Conservation (phyloP, 2,797 vertebrate species). For the Fratercula arctica region DNA sequence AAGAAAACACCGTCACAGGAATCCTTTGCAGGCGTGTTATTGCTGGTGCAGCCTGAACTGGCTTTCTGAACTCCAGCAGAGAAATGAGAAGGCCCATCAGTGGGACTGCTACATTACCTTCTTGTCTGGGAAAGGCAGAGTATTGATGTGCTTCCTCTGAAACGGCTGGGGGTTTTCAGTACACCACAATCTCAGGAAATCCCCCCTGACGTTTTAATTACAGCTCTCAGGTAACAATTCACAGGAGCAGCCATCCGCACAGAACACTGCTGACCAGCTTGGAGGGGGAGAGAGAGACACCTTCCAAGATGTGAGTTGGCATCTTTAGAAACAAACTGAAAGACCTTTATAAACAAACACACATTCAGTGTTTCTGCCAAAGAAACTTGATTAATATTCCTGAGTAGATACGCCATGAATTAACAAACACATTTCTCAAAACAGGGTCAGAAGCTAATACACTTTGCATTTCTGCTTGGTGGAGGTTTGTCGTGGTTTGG, state of each 20-base stretch:
- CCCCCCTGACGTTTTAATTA: background rate
- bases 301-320: background rate
- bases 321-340: background rate
- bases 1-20: fast-evolving
- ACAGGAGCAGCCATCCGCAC: background rate
- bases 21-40: background rate
- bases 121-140: background rate
- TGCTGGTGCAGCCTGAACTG: background rate
- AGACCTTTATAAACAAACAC: background rate
- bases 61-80: background rate
- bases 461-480: background rate
- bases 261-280: background rate
- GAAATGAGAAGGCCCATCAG: background rate
- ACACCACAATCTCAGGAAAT: background rate
- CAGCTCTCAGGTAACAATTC: background rate
- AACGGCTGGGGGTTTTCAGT: background rate
- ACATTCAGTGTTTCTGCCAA: background rate
- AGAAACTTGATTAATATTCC: background rate
- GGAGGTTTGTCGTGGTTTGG: too few species aligned
- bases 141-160: background rate
- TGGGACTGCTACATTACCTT: background rate
- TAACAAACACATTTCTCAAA: background rate
- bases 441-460: background rate
- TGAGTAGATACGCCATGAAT: background rate
- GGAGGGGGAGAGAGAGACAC: background rate